Percentiles rank a stretch among this genome's conserved stretches.
These are phyloP conservation scores for Cetoscarus ocellatus DNA, from an alignment of 2,797 vertebrate genomes.

Conservation along the genomic window DNA sequence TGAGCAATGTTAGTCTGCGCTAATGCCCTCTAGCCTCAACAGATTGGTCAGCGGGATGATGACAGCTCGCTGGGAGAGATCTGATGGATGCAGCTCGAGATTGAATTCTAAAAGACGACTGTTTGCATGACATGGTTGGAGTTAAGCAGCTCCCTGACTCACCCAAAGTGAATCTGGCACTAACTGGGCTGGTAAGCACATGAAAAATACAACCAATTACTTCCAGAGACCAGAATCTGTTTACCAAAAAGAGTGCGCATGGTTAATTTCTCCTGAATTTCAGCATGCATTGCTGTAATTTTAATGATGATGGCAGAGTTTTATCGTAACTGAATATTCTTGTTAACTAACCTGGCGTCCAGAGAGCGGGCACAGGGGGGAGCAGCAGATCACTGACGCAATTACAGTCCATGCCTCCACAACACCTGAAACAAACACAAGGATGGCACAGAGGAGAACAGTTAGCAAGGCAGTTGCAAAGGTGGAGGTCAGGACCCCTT, in stretches of 20 bases:
- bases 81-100: constrained; percentile 72
- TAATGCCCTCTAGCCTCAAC: constrained; percentile 79
- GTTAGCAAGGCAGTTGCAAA: not conserved
- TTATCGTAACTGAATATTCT: constrained; percentile 26
- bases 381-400: constrained; percentile 95
- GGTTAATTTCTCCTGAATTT: constrained; percentile 30
- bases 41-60: constrained; percentile 80
- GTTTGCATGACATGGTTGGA: constrained; percentile 62
- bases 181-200: constrained; percentile 61
- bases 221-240: constrained; percentile 44
- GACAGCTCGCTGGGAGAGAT: constrained; percentile 73
- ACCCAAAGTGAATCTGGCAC: constrained; percentile 49
- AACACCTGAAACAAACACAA: constrained; percentile 73
- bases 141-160: constrained; percentile 60
- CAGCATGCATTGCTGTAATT: constrained; percentile 15
- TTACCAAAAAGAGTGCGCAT: constrained; percentile 22
- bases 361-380: constrained; percentile 92
- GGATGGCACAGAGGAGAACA: not conserved
- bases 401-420: constrained; percentile 93
- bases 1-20: constrained; percentile 78
- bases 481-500: too few species aligned
- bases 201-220: constrained; percentile 64
- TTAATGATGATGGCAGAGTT: constrained; percentile 33
- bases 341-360: constrained; percentile 90
- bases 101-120: constrained; percentile 64